Conservation (phyloP, 2,888 invertebrate genomes). For the Himalopsyche kuldschensis region DNA sequence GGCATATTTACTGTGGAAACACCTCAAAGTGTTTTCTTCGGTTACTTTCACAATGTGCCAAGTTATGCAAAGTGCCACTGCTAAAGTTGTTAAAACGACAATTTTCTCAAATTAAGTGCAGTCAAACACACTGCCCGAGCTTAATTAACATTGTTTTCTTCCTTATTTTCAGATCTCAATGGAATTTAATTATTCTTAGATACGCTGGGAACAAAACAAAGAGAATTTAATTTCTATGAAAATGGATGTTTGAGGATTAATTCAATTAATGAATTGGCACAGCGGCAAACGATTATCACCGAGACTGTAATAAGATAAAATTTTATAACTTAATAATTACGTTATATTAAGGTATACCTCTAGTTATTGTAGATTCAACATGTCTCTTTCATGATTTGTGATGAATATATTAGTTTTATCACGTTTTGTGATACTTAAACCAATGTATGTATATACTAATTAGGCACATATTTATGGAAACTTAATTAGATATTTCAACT, state of each 20-base stretch:
- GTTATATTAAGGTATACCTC: too few species aligned
- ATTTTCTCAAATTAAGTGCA: not conserved
- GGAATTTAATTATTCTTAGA: not conserved
- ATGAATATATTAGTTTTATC: too few species aligned
- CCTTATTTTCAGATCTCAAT: not conserved
- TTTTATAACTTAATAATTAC: too few species aligned
- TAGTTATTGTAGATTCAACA: too few species aligned
- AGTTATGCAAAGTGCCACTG: not conserved
- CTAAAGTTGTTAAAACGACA: not conserved
- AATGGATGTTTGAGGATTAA: not conserved
- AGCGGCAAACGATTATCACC: not conserved
- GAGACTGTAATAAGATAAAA: too few species aligned
- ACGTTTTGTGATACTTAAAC: too few species aligned
- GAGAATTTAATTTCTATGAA: not conserved
- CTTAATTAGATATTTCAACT: too few species aligned
- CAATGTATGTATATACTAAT: too few species aligned
- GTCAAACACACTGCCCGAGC: not conserved
- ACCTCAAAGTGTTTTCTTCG: not conserved
- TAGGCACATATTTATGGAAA: too few species aligned
- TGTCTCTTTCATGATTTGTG: too few species aligned
- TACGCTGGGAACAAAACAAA: not conserved
- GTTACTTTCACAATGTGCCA: not conserved
- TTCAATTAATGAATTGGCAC: not conserved
- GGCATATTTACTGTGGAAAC: not conserved
- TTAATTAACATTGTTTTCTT: not conserved